Conservation (phyloP, 2,888 invertebrate genomes). For the Danaus chrysippus region DNA sequence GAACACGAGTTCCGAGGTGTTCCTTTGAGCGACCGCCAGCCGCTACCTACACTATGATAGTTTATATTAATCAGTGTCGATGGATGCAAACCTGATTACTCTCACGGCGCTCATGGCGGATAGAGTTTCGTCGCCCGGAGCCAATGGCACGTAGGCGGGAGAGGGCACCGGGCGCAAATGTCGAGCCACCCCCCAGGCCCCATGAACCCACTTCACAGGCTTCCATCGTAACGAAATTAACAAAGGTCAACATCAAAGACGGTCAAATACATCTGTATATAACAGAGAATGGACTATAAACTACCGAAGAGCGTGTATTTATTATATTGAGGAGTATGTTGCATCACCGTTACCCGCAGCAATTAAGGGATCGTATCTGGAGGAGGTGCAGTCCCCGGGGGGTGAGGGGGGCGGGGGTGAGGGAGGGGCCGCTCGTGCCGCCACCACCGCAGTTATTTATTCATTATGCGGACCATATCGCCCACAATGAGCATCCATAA, state of each 20-base stretch:
- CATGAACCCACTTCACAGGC: conserved; percentile 11
- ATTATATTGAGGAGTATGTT: conserved; percentile 10
- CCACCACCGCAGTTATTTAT: conserved; percentile 33
- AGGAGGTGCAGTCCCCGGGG: conserved; percentile 22
- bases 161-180: conserved; percentile 46
- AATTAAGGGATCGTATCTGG: conserved; percentile 33
- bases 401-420: conserved; percentile 16
- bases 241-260: conserved; percentile 21
- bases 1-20: no score
- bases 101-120: conserved; percentile 20
- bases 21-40: not conserved
- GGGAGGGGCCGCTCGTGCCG: conserved; percentile 14
- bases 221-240: conserved; percentile 20
- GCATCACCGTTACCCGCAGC: conserved; percentile 40
- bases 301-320: no score
- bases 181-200: conserved; percentile 35
- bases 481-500: conserved; percentile 9
- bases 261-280: no score
- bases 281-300: no score
- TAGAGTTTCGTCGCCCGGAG: conserved; percentile 12
- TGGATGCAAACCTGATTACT: conserved; percentile 17
- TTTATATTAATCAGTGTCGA: not conserved
- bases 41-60: not conserved
- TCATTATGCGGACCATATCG: conserved; percentile 29
- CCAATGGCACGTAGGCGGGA: conserved; percentile 24